These are phyloP conservation scores for Chaetodon trifascialis DNA, from an alignment of 2,113 vertebrate genomes.

Conservation along the genomic window DNA sequence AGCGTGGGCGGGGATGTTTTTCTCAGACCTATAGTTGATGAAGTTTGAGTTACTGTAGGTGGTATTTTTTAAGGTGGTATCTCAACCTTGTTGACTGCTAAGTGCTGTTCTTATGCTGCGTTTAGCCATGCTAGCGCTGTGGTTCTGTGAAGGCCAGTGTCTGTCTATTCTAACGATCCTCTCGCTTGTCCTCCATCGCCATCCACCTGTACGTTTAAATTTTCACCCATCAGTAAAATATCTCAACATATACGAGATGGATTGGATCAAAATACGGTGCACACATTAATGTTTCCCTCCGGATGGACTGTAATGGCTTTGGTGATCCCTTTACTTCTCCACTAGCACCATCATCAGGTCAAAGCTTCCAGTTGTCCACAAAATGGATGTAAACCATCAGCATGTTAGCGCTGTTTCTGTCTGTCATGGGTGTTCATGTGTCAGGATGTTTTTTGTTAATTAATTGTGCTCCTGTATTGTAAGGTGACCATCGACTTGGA, in stretches of 20 bases:
- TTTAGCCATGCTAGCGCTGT: too few species aligned
- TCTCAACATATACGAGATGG: background rate
- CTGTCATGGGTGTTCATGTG: background rate
- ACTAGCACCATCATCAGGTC: background rate
- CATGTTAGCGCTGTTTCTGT: background rate
- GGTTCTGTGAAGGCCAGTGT: too few species aligned
- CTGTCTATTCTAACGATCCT: background rate
- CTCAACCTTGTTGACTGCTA: too few species aligned
- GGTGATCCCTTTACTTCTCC: background rate
- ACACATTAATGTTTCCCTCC: background rate
- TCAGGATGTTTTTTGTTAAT: background rate
- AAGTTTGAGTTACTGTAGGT: background rate
- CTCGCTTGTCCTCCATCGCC: background rate
- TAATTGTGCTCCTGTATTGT: background rate
- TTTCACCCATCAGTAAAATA: background rate
- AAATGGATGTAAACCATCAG: too few species aligned
- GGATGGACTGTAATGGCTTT: too few species aligned
- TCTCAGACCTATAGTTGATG: background rate
- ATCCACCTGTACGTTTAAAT: background rate
- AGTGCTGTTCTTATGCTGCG: too few species aligned
- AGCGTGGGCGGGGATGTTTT: background rate
- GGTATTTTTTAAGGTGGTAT: background rate
- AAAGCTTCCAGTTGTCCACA: too few species aligned
- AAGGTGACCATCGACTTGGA: constrained; percentile 75
- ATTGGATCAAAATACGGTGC: background rate